These are phyloP conservation scores for Epistrophella euchroma DNA, from an alignment of 2,888 invertebrate species.

Conservation along the genomic window DNA sequence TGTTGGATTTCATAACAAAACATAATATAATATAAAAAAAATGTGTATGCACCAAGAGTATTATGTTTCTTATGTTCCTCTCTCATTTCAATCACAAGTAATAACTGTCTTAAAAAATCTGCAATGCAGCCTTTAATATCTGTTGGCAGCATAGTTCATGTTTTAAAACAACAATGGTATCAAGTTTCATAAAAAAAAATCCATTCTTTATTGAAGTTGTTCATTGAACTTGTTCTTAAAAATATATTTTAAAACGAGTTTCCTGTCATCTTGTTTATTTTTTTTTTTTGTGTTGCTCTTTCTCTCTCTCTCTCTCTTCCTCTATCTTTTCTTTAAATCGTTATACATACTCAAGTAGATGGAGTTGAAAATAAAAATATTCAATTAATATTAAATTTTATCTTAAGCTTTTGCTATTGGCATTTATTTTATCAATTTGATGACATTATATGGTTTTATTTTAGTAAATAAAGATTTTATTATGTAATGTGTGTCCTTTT, in stretches of 20 bases:
- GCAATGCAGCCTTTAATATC: neutral
- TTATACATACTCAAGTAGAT: neutral
- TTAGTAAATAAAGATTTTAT: no score
- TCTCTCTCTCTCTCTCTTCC: neutral
- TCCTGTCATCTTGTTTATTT: neutral
- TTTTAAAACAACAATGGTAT: conserved; percentile 5
- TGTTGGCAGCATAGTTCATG: neutral
- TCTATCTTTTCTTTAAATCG: neutral
- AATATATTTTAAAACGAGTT: neutral
- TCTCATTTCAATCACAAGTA: neutral
- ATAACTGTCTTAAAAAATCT: conserved; percentile 6
- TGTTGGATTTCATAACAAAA: conserved; percentile 7
- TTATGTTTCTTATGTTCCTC: neutral
- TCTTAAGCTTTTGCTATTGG: neutral
- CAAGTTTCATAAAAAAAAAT: conserved; percentile 10
- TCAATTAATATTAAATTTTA: no score
- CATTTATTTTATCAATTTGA: neutral
- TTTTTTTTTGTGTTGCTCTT: neutral
- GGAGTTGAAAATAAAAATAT: no score
- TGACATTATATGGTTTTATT: no score
- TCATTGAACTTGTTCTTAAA: neutral
- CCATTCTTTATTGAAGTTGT: neutral
- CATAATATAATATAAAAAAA: neutral
- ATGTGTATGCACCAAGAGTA: neutral
- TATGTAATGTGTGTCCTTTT: neutral